These are phyloP conservation scores for Phasia obesa DNA, from an alignment of 2,888 invertebrate species.

Conservation along the genomic window DNA sequence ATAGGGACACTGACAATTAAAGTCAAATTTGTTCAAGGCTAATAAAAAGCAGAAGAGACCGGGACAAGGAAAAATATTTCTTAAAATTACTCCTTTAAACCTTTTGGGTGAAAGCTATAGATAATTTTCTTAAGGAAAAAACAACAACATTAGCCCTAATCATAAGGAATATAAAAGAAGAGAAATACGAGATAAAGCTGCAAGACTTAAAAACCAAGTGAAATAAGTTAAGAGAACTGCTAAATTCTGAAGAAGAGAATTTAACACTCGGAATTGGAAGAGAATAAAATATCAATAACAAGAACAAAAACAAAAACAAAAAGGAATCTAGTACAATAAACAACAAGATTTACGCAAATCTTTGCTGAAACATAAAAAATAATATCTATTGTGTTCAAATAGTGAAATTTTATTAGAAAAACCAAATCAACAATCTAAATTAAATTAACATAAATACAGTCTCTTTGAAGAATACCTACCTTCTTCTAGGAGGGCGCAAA, in stretches of 20 bases:
- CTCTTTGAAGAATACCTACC: constrained; percentile 15
- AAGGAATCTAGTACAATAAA: constrained; percentile 61
- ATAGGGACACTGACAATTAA: constrained; percentile 11
- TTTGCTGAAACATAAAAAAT: constrained; percentile 63
- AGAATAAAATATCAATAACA: constrained; percentile 6
- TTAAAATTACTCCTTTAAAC: constrained; percentile 6
- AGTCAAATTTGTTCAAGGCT: constrained; percentile 14
- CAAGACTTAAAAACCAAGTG: constrained; percentile 13
- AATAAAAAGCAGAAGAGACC: not conserved
- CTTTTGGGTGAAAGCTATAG: constrained; percentile 9
- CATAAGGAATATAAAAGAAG: constrained; percentile 11
- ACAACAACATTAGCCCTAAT: not conserved
- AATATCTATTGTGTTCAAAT: constrained; percentile 71
- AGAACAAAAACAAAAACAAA: constrained; percentile 15
- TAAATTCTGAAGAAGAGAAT: constrained; percentile 10
- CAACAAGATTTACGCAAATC: constrained; percentile 63
- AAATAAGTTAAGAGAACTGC: constrained; percentile 8
- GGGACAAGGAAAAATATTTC: not conserved
- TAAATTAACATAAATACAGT: not conserved
- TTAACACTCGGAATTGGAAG: not conserved
- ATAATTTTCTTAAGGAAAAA: constrained; percentile 32
- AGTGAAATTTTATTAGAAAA: constrained; percentile 39
- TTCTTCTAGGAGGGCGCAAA: not conserved
- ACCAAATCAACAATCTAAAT: constrained; percentile 27
- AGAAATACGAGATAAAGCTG: constrained; percentile 1